A percentile compares a stretch with the other conserved stretches of the same genome.
These are phyloP conservation scores for Callyntrura sp. DNA, from an alignment of 2,888 invertebrate species.

Conservation along the genomic window DNA sequence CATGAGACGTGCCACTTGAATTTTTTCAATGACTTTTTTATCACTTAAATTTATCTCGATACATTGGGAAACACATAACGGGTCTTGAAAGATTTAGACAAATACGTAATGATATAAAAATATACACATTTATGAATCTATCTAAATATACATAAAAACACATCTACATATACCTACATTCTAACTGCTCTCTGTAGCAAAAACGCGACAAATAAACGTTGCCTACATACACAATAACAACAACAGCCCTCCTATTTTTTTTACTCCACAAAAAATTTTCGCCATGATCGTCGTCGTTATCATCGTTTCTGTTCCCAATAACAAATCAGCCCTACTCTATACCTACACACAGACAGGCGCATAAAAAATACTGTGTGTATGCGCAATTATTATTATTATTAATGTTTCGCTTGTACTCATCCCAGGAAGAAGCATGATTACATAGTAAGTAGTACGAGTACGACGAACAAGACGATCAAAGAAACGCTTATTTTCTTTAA, in stretches of 20 bases:
- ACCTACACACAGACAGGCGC: constrained; percentile 30
- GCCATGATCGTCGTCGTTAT: background rate
- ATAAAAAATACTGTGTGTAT: background rate
- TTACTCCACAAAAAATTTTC: background rate
- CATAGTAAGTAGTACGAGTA: background rate
- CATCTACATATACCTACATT: background rate
- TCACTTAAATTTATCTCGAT: constrained; percentile 64
- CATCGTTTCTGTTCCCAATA: background rate
- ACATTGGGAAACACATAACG: constrained; percentile 44
- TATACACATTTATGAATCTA: too few relatives aligned
- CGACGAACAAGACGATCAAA: constrained; percentile 2
- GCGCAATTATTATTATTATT: constrained; percentile 24
- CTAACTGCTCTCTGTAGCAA: background rate
- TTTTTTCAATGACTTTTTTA: constrained; percentile 55
- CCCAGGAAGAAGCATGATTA: constrained; percentile 49
- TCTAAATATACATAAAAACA: too few relatives aligned
- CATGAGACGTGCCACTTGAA: constrained; percentile 52
- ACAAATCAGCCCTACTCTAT: background rate
- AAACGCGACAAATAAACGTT: constrained; percentile 9
- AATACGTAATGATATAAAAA: constrained; percentile 21
- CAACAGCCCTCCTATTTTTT: too few relatives aligned
- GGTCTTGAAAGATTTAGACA: constrained; percentile 47
- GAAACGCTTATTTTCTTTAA: constrained; percentile 43
- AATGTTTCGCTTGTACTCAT: constrained; percentile 34
- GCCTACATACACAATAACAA: too few relatives aligned